Base-by-base conservation (phyloP, 53 echinoderm and acorn worm species). In the Temnopleurus reevesii region DNA sequence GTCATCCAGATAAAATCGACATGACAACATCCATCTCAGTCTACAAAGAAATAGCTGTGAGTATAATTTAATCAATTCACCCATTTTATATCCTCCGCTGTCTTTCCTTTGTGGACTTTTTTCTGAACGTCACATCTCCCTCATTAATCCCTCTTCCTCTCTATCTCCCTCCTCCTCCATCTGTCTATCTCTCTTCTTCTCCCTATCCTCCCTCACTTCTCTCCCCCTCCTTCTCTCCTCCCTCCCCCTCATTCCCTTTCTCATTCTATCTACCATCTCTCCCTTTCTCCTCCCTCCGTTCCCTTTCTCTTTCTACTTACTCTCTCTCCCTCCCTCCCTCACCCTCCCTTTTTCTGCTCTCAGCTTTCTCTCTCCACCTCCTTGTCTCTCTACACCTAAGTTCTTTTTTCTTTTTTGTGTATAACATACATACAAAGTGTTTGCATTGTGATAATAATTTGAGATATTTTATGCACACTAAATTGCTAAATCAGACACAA, bases 11-110 rank as follows among this genome's bases (percentile, higher is more conserved):
- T 63, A 92, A 94, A 92, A 94, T 95, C 55, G 96, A 99, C 12
- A 93, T 96, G 56, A 86, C 94, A 30, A 94, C 99, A 30, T 82
- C 93, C 35, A 93, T 96, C 63, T 95, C 95, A 21, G 94, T 96
- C 45, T 96, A 99, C 86, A 94, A 93, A 92, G 93, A 99, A 91
- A 94, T 99, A 33, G 91, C 89, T 92, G 96, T 96, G 46, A 96
- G 99, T 92, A 81, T 56, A 18, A 71, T 31, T 71, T 18, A 30
- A 18, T 49, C 49, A 49, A 1, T 49, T 49, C 49, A 9, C 49
- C 49, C 25, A 27, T 2, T 59, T 2, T 59, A 6, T 59, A 0
- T 59, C 59, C 28, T 10, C 28, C 59, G 25, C 0, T 59, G 26
- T 59, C 59, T 59, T 2, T 24, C 4, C 4, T 0, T 1, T 25